phyloP scores from a whole-genome alignment of 2,113 vertebrate species.

The Colaptes auratus region DNA sequence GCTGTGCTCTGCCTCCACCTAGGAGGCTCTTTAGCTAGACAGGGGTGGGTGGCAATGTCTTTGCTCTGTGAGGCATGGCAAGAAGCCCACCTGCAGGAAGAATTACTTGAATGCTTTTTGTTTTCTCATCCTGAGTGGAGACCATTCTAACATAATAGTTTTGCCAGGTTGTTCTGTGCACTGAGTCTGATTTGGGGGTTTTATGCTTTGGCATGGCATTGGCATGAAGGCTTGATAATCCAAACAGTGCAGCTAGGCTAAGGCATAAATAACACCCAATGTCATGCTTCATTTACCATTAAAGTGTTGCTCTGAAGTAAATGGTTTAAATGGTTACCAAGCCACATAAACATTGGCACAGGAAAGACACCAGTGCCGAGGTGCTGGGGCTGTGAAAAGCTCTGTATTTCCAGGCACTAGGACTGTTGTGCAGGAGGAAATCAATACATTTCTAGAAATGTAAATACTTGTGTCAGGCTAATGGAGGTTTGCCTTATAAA shows the following conservation, averaged over 20 bases:
- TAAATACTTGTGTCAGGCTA: constrained; percentile 12
- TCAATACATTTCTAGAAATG: not conserved
- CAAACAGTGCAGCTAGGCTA: not conserved
- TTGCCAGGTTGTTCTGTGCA: not conserved
- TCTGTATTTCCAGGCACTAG: not conserved
- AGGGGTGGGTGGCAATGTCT: not conserved
- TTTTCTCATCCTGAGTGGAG: not conserved
- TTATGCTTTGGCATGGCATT: not conserved
- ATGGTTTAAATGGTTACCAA: not conserved
- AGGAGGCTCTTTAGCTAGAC: not conserved
- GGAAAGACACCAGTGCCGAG: not conserved
- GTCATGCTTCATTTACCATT: not conserved
- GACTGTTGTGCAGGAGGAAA: not conserved
- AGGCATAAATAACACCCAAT: not conserved
- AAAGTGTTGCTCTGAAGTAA: constrained; percentile 15
- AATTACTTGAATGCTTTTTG: not conserved
- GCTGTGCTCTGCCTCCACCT: not conserved
- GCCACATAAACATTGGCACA: not conserved
- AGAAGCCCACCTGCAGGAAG: not conserved
- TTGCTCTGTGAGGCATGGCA: not conserved
- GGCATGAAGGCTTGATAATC: not conserved
- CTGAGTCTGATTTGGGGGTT: not conserved
- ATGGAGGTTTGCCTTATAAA: not conserved
- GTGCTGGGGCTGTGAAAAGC: not conserved
- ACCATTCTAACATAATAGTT: not conserved